A percentile compares a stretch with the other conserved stretches of the same genome.
These are phyloP conservation scores for Trissoscelio sp. DNA, from an alignment of 2,888 invertebrate genomes.

Conservation along the genomic window DNA sequence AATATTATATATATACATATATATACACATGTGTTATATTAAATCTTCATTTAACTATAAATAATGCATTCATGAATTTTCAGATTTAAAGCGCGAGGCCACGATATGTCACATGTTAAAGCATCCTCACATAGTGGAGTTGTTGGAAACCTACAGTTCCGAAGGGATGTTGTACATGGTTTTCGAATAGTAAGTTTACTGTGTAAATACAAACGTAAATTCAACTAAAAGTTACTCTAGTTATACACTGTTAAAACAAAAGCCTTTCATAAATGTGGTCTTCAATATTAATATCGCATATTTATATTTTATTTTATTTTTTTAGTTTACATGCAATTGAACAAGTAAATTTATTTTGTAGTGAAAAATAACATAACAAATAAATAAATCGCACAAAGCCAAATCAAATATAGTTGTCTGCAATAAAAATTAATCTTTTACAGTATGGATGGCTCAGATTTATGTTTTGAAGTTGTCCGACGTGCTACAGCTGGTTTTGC, in stretches of 20 bases:
- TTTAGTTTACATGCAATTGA: too few relatives aligned
- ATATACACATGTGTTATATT: not conserved
- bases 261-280: constrained; percentile 3
- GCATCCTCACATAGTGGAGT: constrained; percentile 99
- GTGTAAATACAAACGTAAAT: constrained; percentile 32
- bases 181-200: constrained; percentile 96
- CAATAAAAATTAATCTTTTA: constrained; percentile 79
- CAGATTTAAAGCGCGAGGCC: constrained; percentile 99
- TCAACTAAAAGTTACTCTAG: constrained; percentile 12
- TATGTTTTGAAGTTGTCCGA: constrained; percentile 98
- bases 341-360: too few relatives aligned
- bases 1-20: not conserved
- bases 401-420: not conserved
- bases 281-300: constrained; percentile 1
- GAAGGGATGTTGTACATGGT: constrained; percentile 99
- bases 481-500: constrained; percentile 98
- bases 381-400: too few relatives aligned
- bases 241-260: constrained; percentile 15
- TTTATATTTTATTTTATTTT: not conserved
- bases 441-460: constrained; percentile 99
- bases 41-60: not conserved
- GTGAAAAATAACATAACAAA: not conserved
- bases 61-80: constrained; percentile 78
- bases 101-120: constrained; percentile 98
- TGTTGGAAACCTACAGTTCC: constrained; percentile 98